Evolutionary conservation across 2,797 vertebrate species (phyloP), one percentile per base, ranked within the genome.

Genomic region (Gastrophryne carolinensis): DNA sequence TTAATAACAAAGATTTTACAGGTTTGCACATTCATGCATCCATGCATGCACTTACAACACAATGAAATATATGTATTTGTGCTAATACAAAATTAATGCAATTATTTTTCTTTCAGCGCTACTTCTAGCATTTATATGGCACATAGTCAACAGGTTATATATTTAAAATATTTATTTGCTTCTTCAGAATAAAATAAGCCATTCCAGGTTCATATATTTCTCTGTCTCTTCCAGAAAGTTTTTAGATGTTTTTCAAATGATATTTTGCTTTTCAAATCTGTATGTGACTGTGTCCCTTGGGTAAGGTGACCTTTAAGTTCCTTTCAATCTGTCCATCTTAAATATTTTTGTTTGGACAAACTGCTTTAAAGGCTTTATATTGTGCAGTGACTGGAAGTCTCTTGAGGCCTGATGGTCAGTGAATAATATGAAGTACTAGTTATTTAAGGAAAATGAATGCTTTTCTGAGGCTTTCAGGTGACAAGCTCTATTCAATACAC

Each of bases 291-390:
- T 50, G 52, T 78, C 75, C 67, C 75, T 34, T 50, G 75, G 71
- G 75, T 44, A 72, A 72, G 49, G 67, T 78, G 67, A 78, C 75
- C 75, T 78, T 78, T 78, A 78, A 53, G 75, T 78, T 78, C 65
- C 67, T 72, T 78, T 78, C 67, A 78, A 78, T 65, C 60, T 78
- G 75, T 78, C 75, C 75, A 78, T 78, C 68, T 65, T 78, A 78
- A 72, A 78, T 57, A 64, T 78, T 78, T 78, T 72, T 72, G 39
- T 78, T 78, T 78, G 75, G 75, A 72, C 75, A 72, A 72, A 72
- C 39, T 3, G 61, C 57, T 78, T 72, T 39, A 65, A 56, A 78
- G 60, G 68, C 75, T 65, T 72, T 72, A 72, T 78, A 65, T 78
- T 78, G 67, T 58, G 57, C 57, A 23, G 52, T 49, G 75, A 44